These are phyloP conservation scores for Aegithalos caudatus DNA, from an alignment of 2,113 vertebrate species.

Conservation along the genomic window DNA sequence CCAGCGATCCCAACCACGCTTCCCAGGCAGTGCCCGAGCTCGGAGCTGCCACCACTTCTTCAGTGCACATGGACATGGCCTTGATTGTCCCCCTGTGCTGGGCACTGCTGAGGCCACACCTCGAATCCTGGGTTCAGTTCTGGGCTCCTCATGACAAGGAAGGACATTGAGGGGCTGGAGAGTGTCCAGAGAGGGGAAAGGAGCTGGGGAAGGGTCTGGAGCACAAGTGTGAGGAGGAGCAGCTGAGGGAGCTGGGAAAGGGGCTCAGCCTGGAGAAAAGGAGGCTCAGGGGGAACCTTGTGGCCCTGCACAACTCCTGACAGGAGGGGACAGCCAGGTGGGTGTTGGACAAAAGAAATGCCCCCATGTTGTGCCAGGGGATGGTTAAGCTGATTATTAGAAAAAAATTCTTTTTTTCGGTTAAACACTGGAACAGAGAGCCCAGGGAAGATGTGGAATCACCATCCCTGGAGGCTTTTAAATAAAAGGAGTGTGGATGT, in stretches of 20 bases:
- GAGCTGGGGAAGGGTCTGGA: background rate
- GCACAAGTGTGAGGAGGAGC: background rate
- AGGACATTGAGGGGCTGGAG: background rate
- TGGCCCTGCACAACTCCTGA: rapidly evolving
- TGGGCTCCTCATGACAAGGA: background rate
- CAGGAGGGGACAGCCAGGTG: background rate
- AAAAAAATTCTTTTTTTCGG: background rate
- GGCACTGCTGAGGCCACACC: background rate
- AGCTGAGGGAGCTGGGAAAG: background rate
- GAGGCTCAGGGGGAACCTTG: background rate
- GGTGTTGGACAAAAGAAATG: background rate
- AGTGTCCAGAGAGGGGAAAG: rapidly evolving
- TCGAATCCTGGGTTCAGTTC: rapidly evolving
- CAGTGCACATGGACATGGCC: background rate
- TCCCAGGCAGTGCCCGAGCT: background rate
- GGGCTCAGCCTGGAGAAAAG: background rate
- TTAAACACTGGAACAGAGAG: too few relatives aligned
- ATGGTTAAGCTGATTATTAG: background rate
- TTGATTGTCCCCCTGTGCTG: background rate
- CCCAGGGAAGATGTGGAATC: background rate
- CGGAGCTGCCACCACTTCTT: background rate
- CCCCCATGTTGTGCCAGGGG: background rate
- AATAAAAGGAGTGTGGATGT: background rate
- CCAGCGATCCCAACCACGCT: background rate
- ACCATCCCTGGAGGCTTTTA: background rate